A percentile compares a stretch with the other conserved stretches of the same genome.
Conservation (phyloP, 2,797 vertebrate species). For the Crenichthys baileyi region DNA sequence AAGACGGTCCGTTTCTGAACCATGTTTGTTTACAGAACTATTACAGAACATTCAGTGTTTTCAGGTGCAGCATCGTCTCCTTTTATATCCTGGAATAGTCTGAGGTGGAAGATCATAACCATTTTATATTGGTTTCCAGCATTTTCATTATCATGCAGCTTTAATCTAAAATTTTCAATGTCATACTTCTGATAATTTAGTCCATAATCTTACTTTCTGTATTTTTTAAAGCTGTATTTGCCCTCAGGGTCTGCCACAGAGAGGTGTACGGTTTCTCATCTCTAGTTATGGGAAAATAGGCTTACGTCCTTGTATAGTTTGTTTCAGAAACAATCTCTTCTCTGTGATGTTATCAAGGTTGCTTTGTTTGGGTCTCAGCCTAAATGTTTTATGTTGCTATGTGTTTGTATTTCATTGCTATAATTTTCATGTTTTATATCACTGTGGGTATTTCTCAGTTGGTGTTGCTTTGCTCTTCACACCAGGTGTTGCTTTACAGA, state of each 20-base stretch:
- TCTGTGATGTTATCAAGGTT: neutral
- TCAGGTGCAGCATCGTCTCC: neutral
- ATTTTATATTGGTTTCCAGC: neutral
- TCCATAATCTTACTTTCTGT: neutral
- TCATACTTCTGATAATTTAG: neutral
- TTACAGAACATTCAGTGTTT: neutral
- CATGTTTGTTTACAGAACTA: neutral
- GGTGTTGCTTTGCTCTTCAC: neutral
- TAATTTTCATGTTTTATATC: neutral
- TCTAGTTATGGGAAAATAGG: neutral
- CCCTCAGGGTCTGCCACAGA: neutral
- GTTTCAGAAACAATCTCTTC: neutral
- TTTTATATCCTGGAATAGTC: neutral
- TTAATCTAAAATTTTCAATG: neutral
- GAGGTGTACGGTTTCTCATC: neutral
- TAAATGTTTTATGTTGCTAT: neutral
- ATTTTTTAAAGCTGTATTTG: neutral
- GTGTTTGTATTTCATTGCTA: neutral
- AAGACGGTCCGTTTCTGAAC: neutral
- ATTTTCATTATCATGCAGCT: neutral
- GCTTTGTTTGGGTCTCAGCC: neutral
- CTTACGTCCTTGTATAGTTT: neutral
- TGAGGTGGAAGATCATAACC: neutral
- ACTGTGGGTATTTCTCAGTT: neutral
- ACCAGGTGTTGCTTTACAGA: neutral